Percentiles rank a stretch among this genome's conserved stretches.
Conservation (phyloP, 2,888 invertebrate genomes). For the Protophormia terraenovae region DNA sequence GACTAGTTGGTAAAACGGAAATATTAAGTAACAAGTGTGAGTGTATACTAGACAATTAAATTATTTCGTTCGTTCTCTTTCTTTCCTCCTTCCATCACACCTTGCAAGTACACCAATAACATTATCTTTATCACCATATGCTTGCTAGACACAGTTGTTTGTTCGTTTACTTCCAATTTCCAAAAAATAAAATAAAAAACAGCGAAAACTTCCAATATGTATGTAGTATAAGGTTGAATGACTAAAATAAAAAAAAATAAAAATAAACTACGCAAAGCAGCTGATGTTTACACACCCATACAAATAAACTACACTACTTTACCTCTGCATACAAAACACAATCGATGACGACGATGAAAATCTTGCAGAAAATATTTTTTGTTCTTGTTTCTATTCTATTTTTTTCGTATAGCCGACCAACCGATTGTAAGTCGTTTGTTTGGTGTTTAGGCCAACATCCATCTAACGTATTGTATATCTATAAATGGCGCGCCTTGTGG, state of each 20-base stretch:
- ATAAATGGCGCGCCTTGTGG: slow-evolving; percentile 35
- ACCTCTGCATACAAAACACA: background rate
- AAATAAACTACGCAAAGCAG: slow-evolving; percentile 42
- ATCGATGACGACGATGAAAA: no score
- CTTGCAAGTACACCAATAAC: slow-evolving; percentile 39
- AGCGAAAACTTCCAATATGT: slow-evolving; percentile 9
- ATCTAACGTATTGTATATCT: slow-evolving; percentile 14
- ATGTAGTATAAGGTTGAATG: background rate
- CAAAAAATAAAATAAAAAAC: background rate
- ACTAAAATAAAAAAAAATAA: background rate
- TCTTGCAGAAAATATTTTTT: background rate
- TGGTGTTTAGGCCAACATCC: background rate
- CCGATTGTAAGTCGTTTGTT: slow-evolving; percentile 9
- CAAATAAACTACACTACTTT: slow-evolving; percentile 1
- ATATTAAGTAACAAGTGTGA: slow-evolving; percentile 62
- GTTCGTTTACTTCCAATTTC: slow-evolving; percentile 31
- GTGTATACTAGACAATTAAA: slow-evolving; percentile 4
- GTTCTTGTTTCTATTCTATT: slow-evolving; percentile 4
- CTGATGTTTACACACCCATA: slow-evolving; percentile 39
- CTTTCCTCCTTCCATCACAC: slow-evolving; percentile 13
- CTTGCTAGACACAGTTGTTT: slow-evolving; percentile 6
- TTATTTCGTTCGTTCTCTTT: slow-evolving; percentile 23
- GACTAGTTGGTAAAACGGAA: slow-evolving; percentile 43
- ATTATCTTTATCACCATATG: background rate
- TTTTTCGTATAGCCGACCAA: slow-evolving; percentile 13